phyloP scores from a whole-genome alignment of 2,113 vertebrate species.

The Aplodontia rufa region DNA sequence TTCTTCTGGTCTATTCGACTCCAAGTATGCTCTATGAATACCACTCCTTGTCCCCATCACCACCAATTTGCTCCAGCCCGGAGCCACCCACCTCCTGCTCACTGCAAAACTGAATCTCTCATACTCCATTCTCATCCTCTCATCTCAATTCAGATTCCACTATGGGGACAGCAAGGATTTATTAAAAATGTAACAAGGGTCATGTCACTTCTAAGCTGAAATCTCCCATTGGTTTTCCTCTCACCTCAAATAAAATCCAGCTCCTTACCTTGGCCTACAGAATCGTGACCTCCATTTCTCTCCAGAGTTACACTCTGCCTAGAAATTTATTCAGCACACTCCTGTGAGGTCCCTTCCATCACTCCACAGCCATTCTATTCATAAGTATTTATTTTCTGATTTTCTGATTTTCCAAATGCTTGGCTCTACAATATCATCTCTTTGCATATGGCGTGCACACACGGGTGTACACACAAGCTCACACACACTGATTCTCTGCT shows the following conservation, averaged over 20 bases:
- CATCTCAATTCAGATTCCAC: background rate
- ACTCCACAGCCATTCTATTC: background rate
- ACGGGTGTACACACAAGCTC: background rate
- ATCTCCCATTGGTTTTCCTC: background rate
- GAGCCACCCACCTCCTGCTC: background rate
- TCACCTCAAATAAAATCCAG: background rate
- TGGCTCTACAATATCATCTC: background rate
- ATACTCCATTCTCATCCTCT: background rate
- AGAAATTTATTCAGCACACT: background rate
- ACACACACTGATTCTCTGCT: background rate
- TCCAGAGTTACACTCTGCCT: background rate
- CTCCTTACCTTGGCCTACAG: background rate
- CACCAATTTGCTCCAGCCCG: background rate
- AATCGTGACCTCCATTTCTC: background rate
- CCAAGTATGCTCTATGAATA: background rate
- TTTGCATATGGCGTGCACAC: background rate
- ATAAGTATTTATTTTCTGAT: too few species aligned
- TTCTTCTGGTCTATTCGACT: background rate
- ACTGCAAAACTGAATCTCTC: background rate
- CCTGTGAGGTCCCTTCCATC: background rate
- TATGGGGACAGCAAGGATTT: background rate
- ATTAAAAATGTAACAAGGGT: background rate
- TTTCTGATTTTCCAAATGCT: conserved; percentile 42
- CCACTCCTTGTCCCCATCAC: background rate
- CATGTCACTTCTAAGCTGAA: background rate